Evolutionary conservation across 2,113 vertebrate species (phyloP).

Genomic region (Channa argus): DNA sequence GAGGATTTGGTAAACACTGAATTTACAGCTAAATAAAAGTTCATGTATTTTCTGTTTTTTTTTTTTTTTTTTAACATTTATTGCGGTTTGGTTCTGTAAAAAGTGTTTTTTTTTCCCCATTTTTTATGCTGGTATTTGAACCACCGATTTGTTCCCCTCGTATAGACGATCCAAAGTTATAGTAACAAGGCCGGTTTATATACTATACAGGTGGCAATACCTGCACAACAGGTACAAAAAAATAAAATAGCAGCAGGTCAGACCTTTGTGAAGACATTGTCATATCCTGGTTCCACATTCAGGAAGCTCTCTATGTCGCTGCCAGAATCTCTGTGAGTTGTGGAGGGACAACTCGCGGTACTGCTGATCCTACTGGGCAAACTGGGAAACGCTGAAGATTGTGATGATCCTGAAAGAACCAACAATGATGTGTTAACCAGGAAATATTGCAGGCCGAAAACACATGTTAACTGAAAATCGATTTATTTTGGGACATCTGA

Average conservation of each 20-base stretch:
- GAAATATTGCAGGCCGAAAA: not conserved
- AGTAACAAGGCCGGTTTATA: not conserved
- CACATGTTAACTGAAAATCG: not conserved
- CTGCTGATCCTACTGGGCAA: constrained; percentile 66
- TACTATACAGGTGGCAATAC: not conserved
- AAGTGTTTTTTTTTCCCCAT: not conserved
- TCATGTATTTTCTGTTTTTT: not conserved
- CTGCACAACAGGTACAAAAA: not conserved
- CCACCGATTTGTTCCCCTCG: not conserved
- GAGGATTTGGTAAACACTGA: not conserved
- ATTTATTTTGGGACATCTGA: not conserved
- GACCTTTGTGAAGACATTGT: constrained; percentile 81
- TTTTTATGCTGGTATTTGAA: not conserved
- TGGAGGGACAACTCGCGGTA: constrained; percentile 60
- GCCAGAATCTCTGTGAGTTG: constrained; percentile 75
- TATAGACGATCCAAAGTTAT: not conserved
- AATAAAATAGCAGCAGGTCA: not conserved
- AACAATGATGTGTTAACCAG: not conserved
- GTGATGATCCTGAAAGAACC: constrained; percentile 72
- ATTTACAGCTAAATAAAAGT: constrained; percentile 1
- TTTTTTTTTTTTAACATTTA: not conserved
- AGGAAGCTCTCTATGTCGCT: constrained; percentile 80
- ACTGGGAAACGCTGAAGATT: constrained; percentile 41
- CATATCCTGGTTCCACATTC: constrained; percentile 72
- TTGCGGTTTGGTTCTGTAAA: not conserved